A percentile compares a stretch with the other conserved stretches of the same genome.
Conservation (phyloP, 2,888 invertebrate species). For the Lasius platythorax region DNA sequence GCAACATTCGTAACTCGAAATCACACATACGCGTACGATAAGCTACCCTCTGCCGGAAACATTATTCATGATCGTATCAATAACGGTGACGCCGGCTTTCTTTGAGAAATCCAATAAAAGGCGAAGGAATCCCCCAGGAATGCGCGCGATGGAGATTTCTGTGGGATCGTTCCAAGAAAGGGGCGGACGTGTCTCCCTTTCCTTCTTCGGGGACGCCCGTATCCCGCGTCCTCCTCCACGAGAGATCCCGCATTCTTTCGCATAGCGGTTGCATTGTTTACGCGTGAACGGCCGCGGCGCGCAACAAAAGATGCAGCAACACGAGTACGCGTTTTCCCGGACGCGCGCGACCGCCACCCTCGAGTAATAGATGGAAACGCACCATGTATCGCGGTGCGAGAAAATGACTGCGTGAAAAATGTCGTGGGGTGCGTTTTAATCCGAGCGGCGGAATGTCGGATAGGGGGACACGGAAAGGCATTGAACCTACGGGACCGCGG, state of each 20-base stretch:
- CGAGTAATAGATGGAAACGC: conserved; percentile 29
- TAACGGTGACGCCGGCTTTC: conserved; percentile 9
- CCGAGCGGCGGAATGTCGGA: conserved; percentile 52
- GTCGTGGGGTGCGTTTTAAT: conserved; percentile 76
- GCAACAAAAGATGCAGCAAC: conserved; percentile 81
- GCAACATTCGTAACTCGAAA: not conserved
- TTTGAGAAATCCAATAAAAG: conserved; percentile 48
- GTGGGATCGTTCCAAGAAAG: conserved; percentile 12
- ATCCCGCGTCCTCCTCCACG: not conserved
- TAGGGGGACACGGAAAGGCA: conserved; percentile 23
- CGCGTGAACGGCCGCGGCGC: conserved; percentile 72
- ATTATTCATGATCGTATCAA: conserved; percentile 57
- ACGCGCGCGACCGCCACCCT: conserved; percentile 35
- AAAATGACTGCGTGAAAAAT: conserved; percentile 58
- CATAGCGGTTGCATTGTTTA: conserved; percentile 76
- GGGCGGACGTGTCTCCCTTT: conserved; percentile 34
- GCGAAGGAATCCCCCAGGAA: conserved; percentile 18
- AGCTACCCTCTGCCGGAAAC: not conserved
- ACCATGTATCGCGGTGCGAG: not conserved
- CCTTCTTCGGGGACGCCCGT: conserved; percentile 40
- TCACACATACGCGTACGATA: not conserved
- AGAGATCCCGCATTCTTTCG: conserved; percentile 65
- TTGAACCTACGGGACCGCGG: conserved; percentile 22
- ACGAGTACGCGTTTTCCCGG: conserved; percentile 71
- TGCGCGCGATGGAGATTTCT: conserved; percentile 27